Percentiles rank a stretch among this genome's conserved stretches.
These are phyloP conservation scores for Aspidiotus rigidus DNA, from an alignment of 2,888 invertebrate species.

Conservation along the genomic window DNA sequence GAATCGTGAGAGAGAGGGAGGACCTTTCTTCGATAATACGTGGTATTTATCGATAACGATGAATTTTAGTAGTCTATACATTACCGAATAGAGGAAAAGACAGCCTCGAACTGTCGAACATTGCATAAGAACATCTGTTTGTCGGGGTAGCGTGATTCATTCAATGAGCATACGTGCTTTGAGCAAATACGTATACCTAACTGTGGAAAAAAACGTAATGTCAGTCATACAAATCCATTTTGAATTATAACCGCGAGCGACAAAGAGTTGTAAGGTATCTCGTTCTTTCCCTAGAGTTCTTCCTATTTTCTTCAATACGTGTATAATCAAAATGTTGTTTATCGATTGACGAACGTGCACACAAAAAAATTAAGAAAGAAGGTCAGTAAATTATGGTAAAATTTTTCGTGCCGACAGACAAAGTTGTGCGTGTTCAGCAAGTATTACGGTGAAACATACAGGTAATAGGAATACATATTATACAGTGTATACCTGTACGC, in stretches of 20 bases:
- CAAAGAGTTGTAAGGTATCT: background rate
- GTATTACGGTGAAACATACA: slow-evolving; percentile 22
- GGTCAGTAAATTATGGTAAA: slow-evolving; percentile 29
- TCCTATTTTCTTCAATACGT: background rate
- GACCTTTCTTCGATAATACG: no score
- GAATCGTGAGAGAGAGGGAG: no score
- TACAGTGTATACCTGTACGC: no score
- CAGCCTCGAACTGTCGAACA: background rate
- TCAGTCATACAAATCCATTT: background rate
- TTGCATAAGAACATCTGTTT: background rate
- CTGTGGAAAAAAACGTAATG: background rate
- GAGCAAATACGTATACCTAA: background rate
- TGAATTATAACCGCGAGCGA: background rate
- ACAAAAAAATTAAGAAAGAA: slow-evolving; percentile 28
- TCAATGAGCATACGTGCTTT: background rate
- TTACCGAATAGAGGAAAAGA: no score
- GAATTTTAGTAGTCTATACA: no score
- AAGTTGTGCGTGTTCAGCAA: slow-evolving; percentile 30
- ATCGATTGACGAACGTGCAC: slow-evolving; percentile 14
- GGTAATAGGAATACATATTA: no score
- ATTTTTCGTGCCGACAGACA: slow-evolving; percentile 27
- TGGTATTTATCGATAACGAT: no score
- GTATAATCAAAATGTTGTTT: slow-evolving; percentile 24
- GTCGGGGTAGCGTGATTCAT: no score
- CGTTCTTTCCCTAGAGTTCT: background rate